Percentiles rank a stretch among this genome's conserved stretches.
Conservation (phyloP, 2,113 vertebrate genomes). For the Nettapus auritus region DNA sequence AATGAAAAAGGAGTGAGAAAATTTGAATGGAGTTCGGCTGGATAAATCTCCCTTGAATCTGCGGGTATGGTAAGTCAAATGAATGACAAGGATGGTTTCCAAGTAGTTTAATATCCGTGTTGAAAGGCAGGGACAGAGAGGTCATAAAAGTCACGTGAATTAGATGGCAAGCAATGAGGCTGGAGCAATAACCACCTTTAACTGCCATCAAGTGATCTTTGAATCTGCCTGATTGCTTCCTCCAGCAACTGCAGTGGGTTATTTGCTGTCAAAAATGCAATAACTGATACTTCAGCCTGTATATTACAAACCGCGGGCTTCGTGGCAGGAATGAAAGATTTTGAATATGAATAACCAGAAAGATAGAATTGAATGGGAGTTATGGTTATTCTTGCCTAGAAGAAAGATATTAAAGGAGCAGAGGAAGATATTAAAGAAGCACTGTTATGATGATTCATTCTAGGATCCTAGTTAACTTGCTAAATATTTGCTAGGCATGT, state of each 20-base stretch:
- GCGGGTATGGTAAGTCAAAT: background rate
- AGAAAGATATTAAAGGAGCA: background rate
- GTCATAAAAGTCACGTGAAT: constrained; percentile 49
- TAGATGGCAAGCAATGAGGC: constrained; percentile 14
- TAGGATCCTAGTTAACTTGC: background rate
- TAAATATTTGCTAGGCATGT: background rate
- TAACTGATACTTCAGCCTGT: constrained; percentile 2
- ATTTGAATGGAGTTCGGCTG: constrained; percentile 16
- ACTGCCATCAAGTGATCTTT: constrained; percentile 26
- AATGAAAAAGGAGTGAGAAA: constrained; percentile 9
- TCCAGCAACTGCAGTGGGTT: background rate
- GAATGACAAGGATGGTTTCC: constrained; percentile 8
- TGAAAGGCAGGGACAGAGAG: constrained; percentile 18
- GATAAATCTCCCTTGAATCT: constrained; percentile 35
- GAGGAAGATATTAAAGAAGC: background rate
- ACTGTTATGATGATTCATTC: background rate
- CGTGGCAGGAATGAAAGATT: background rate
- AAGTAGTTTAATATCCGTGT: constrained; percentile 27
- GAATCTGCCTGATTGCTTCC: constrained; percentile 42
- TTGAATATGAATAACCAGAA: background rate
- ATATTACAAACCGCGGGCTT: background rate
- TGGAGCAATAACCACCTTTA: constrained; percentile 26
- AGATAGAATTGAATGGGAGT: background rate
- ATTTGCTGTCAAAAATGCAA: constrained; percentile 35
- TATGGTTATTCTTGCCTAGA: background rate